Conservation (phyloP, 1,140 invertebrate species). For the Drosophila dunni region DNA sequence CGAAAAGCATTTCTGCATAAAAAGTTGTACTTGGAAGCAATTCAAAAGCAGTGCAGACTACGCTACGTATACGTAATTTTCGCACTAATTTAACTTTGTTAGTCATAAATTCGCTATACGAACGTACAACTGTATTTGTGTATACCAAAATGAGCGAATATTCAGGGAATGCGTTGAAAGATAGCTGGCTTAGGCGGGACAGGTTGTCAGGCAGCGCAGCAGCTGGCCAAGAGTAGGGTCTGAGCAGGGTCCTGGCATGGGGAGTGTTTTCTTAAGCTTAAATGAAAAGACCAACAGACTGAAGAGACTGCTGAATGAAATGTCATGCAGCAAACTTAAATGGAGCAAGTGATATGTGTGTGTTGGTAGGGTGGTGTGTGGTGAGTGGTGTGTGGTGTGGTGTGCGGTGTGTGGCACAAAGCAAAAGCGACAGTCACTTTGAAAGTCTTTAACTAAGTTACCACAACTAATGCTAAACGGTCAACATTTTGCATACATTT, state of each 20-base stretch:
- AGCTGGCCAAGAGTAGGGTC: background rate
- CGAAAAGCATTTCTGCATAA: conserved; percentile 4
- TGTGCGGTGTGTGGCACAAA: background rate
- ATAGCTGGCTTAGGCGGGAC: conserved; percentile 6
- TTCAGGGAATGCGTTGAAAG: background rate
- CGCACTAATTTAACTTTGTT: no score
- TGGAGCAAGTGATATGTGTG: background rate
- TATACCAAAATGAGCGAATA: background rate
- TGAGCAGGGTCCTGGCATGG: background rate
- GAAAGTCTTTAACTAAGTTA: conserved; percentile 10
- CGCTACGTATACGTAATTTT: no score
- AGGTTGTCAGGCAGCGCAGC: conserved; percentile 5
- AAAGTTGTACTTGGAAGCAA: no score
- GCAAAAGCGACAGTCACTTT: background rate
- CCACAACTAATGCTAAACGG: conserved; percentile 5
- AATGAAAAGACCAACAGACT: conserved; percentile 17
- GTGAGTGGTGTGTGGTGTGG: background rate
- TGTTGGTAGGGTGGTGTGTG: background rate
- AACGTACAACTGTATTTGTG: background rate
- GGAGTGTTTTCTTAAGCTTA: conserved; percentile 8
- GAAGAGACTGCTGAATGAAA: conserved; percentile 20
- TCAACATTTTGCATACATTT: conserved; percentile 16
- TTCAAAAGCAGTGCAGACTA: no score
- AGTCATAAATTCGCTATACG: background rate
- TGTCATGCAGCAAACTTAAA: conserved; percentile 16